Conservation (phyloP, 2,888 invertebrate genomes). For the Noctua comes region DNA sequence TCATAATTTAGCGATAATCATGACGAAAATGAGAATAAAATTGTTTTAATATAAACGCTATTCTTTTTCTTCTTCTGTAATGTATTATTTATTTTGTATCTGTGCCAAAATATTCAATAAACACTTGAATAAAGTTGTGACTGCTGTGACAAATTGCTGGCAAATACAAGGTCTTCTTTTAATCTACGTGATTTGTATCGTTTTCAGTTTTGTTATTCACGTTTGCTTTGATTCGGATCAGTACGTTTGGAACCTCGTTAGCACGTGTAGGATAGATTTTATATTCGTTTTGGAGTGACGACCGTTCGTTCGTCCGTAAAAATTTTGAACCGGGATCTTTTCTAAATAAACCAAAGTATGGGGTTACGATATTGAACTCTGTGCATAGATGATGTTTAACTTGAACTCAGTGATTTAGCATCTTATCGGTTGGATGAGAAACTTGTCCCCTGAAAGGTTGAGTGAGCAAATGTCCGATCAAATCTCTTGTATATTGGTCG, state of each 20-base stretch:
- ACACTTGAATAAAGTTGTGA: constrained; percentile 35
- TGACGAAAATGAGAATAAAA: constrained; percentile 15
- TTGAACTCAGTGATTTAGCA: neutral
- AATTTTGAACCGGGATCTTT: neutral
- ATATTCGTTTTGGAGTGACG: neutral
- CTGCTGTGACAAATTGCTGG: constrained; percentile 46
- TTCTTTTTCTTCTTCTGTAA: constrained; percentile 13
- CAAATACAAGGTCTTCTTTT: constrained; percentile 32
- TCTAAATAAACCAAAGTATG: neutral
- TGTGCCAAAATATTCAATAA: constrained; percentile 56
- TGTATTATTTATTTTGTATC: constrained; percentile 42
- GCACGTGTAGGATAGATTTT: neutral
- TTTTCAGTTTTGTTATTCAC: constrained; percentile 28
- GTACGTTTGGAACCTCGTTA: constrained; percentile 29
- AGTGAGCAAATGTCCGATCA: neutral
- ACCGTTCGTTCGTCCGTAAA: neutral
- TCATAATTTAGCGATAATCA: constrained; percentile 2
- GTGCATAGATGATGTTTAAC: neutral
- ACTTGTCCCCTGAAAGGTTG: neutral
- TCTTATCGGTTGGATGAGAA: too few relatives aligned
- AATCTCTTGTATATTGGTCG: neutral
- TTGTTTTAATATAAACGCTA: constrained; percentile 2
- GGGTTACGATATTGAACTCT: neutral
- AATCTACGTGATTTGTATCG: constrained; percentile 48
- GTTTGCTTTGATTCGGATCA: constrained; percentile 13